A percentile compares a stretch with the other conserved stretches of the same genome.
Conservation (phyloP, 2,797 vertebrate species). For the Arrhamphus sclerolepis region DNA sequence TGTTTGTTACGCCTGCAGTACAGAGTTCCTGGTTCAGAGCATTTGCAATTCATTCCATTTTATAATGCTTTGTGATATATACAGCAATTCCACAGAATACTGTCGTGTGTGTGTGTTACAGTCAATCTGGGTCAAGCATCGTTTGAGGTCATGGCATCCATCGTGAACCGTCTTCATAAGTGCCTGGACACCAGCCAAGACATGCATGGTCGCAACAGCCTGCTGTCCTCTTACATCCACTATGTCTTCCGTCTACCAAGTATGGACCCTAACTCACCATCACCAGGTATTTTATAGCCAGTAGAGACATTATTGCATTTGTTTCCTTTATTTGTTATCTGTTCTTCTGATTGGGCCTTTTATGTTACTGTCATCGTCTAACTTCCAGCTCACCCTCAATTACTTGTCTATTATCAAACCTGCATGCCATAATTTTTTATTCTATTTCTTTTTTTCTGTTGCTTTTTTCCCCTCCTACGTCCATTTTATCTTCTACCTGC, state of each 20-base stretch:
- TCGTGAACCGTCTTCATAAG: constrained; percentile 97
- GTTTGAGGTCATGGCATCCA: constrained; percentile 97
- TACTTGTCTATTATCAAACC: constrained; percentile 34
- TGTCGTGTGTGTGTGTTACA: constrained; percentile 56
- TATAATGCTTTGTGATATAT: neutral
- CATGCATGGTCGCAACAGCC: constrained; percentile 94
- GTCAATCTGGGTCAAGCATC: constrained; percentile 97
- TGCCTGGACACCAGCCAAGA: constrained; percentile 97
- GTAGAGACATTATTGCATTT: neutral
- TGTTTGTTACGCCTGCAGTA: too few relatives aligned
- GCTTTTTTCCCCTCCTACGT: constrained; percentile 40
- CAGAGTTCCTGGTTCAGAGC: neutral
- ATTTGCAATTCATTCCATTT: neutral
- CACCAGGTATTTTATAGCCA: constrained; percentile 84
- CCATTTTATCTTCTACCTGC: constrained; percentile 84
- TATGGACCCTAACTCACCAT: constrained; percentile 93
- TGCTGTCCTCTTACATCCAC: constrained; percentile 95
- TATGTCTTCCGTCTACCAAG: constrained; percentile 97
- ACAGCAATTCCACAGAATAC: neutral
- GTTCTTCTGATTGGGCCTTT: constrained; percentile 39
- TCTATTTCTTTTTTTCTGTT: constrained; percentile 59
- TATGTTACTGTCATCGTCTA: constrained; percentile 46
- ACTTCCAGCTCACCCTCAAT: constrained; percentile 22
- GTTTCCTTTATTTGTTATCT: constrained; percentile 25
- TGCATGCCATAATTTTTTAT: constrained; percentile 60